phyloP scores from a whole-genome alignment of 2,888 invertebrate species.

The Trachelus tabidus region DNA sequence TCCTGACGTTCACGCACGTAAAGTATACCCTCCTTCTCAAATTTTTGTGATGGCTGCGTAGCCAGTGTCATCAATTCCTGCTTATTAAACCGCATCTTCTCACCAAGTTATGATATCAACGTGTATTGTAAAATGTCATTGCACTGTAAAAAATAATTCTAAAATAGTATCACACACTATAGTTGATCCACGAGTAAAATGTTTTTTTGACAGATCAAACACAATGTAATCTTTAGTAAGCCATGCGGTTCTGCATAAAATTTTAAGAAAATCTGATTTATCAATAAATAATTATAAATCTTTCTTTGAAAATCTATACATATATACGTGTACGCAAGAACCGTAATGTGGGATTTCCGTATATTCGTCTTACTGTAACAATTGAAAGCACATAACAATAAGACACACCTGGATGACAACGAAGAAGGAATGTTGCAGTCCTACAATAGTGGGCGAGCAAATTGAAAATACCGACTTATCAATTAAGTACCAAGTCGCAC shows the following conservation, averaged over 20 bases:
- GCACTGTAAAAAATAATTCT: neutral
- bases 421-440: neutral
- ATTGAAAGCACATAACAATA: neutral
- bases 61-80: slow-evolving; percentile 88
- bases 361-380: neutral
- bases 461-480: neutral
- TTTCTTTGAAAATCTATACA: neutral
- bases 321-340: neutral
- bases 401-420: neutral
- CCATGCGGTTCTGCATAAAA: neutral
- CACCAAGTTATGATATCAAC: slow-evolving; percentile 3
- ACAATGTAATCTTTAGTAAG: neutral
- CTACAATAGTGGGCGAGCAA: neutral
- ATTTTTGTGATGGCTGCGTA: slow-evolving; percentile 86
- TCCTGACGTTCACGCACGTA: slow-evolving; percentile 90
- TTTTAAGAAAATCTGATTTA: neutral
- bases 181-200: neutral
- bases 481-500: neutral
- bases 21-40: slow-evolving; percentile 91
- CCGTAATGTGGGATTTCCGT: neutral
- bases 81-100: slow-evolving; percentile 88
- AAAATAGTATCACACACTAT: neutral
- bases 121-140: slow-evolving; percentile 10
- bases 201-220: neutral
- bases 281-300: neutral